phyloP scores from a whole-genome alignment of 2,888 invertebrate species.

The Macrostomum cliftonense region DNA sequence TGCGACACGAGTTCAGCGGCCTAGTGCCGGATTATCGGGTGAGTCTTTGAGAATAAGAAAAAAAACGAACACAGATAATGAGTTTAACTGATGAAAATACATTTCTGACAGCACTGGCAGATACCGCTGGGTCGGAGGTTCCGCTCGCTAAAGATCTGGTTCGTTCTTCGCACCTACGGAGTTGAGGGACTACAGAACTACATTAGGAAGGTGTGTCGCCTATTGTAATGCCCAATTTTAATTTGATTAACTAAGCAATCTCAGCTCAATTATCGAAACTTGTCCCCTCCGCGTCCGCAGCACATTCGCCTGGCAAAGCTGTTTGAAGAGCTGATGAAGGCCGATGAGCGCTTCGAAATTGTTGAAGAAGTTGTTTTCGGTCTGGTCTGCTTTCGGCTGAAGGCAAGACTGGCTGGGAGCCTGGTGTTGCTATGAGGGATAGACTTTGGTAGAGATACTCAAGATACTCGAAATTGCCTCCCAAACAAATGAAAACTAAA shows the following conservation, averaged over 20 bases:
- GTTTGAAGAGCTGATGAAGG: constrained; percentile 6
- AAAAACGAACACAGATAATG: too few relatives aligned
- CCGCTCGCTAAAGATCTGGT: constrained; percentile 78
- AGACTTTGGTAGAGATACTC: too few relatives aligned
- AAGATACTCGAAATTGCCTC: too few relatives aligned
- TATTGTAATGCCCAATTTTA: background rate
- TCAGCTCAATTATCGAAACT: background rate
- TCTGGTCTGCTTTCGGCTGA: constrained; percentile 9
- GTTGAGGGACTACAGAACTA: constrained; percentile 55
- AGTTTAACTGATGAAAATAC: too few relatives aligned
- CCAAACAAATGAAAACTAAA: too few relatives aligned
- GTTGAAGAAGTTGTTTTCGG: constrained; percentile 8
- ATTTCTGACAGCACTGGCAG: constrained; percentile 53
- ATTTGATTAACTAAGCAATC: background rate
- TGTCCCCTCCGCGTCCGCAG: too few relatives aligned
- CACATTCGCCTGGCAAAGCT: constrained; percentile 7
- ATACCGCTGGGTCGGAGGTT: constrained; percentile 68
- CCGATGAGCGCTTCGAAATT: constrained; percentile 10
- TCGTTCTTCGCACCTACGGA: constrained; percentile 63
- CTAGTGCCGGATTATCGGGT: constrained; percentile 32
- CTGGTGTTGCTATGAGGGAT: too few relatives aligned
- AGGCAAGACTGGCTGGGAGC: background rate
- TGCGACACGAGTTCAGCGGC: constrained; percentile 32
- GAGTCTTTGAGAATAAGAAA: constrained; percentile 8
- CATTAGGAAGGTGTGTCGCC: constrained; percentile 49